Percentiles rank a stretch among this genome's conserved stretches.
Conservation (phyloP, 2,113 vertebrate species). For the Talpa occidentalis region DNA sequence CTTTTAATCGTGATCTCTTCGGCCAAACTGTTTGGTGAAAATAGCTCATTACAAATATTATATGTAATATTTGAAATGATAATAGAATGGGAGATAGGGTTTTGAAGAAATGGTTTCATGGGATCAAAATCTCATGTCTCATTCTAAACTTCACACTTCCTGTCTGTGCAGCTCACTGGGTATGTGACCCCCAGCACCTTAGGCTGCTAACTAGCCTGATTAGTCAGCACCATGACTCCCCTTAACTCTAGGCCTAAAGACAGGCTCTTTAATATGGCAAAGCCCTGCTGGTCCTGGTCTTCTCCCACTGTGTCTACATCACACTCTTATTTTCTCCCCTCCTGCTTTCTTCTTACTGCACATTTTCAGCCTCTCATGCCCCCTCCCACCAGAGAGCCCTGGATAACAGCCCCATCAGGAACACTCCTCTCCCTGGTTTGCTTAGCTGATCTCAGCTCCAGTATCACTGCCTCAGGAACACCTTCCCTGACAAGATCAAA, state of each 20-base stretch:
- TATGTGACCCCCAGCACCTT: not conserved
- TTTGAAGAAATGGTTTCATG: constrained; percentile 34
- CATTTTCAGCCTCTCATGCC: not conserved
- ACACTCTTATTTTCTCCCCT: not conserved
- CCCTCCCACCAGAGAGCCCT: not conserved
- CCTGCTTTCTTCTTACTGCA: not conserved
- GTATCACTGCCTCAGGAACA: fast-evolving
- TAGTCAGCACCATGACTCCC: not conserved
- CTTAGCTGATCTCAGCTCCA: not conserved
- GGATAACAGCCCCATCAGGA: not conserved
- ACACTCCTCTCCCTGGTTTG: not conserved
- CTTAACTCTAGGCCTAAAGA: not conserved
- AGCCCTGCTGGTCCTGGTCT: not conserved
- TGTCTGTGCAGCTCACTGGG: not conserved
- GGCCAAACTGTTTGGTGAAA: not conserved
- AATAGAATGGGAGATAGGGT: not conserved
- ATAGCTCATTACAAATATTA: not conserved
- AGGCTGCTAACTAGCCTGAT: not conserved
- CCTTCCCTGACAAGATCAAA: not conserved
- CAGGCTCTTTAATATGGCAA: not conserved
- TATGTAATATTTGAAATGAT: constrained; percentile 29
- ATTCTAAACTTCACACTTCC: not conserved
- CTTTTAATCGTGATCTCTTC: not conserved
- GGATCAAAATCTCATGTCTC: not conserved
- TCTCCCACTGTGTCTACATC: not conserved